Percentiles rank a stretch among this genome's conserved stretches.
Evolutionary conservation across 2,797 vertebrate species (phyloP).

Genomic region (Pangasius larnaudii): DNA sequence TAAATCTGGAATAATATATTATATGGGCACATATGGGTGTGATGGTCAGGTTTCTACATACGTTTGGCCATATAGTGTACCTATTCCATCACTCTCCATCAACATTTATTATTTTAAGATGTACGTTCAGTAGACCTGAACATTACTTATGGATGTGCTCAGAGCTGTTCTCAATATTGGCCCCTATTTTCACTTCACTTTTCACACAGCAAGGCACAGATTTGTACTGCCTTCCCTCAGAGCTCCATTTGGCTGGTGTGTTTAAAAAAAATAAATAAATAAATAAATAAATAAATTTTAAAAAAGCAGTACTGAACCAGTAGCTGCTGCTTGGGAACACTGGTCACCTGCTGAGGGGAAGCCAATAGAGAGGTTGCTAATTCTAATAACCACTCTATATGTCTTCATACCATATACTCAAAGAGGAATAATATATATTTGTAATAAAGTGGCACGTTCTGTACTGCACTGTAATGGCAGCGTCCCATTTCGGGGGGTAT

Average conservation of each 20-base stretch:
- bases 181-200: not conserved
- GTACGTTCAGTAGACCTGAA: not conserved
- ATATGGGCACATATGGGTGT: not conserved
- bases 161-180: not conserved
- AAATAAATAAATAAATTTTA: not conserved
- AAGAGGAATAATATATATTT: not conserved
- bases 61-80: not conserved
- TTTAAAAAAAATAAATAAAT: not conserved
- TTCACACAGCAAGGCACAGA: not conserved
- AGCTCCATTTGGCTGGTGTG: slow-evolving; percentile 20
- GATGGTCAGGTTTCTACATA: not conserved
- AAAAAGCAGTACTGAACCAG: slow-evolving; percentile 28
- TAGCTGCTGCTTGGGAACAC: slow-evolving; percentile 27
- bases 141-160: not conserved
- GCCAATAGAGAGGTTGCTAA: slow-evolving; percentile 6
- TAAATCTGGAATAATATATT: not conserved
- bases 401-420: not conserved
- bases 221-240: not conserved
- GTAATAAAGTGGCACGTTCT: not conserved
- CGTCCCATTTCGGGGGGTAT: not conserved
- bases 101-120: not conserved
- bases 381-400: not conserved
- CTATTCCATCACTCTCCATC: not conserved
- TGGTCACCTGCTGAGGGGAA: slow-evolving; percentile 24
- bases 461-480: not conserved